Evolutionary conservation across 2,888 invertebrate species (phyloP), one percentile per base, ranked within the genome.

Genomic region (Parapristionchus giblindavisi): DNA sequence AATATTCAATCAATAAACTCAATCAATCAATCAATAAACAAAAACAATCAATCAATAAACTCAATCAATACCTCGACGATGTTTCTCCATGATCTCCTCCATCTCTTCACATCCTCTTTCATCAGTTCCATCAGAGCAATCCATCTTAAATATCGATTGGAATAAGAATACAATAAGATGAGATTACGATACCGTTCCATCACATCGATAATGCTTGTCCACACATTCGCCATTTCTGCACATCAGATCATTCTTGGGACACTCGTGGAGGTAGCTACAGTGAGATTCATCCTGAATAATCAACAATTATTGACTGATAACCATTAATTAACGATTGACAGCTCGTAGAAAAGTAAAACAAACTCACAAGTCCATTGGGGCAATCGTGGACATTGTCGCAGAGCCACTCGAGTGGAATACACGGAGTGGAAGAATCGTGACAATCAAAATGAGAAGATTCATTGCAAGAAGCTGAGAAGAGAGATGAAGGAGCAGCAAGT

Each of bases 321-420:
- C 27, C 3, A 34, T n/a, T n/a, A 51, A 51, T 17, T 51, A 51
- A 14, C 14, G 17, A 51, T 51, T 51, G 51, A 51, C n/a, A n/a
- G n/a, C n/a, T n/a, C n/a, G n/a, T n/a, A n/a, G n/a, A n/a, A n/a
- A n/a, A n/a, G n/a, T n/a, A n/a, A 24, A 8, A 8, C 56, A 48
- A 48, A 48, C 48, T 36, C 14, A 78, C 78, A 52, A 38, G 52
- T 63, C 78, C 79, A 56, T 75, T 75, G 17, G 76, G 72, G 43
- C 82, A 83, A 56, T 81, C 82, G 5, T 36, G 56, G 6, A 77
- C 36, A 56, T 78, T 76, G 75, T 83, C 83, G 65, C 81, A 80
- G 17, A 76, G 71, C 82, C 82, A 83, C 61, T 82, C 82, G 11
- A 77, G 61, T 2, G 82, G 83, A 75, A 83, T 76, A 72, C 83